Percentiles rank a stretch among this genome's conserved stretches.
phyloP scores from a whole-genome alignment of 1,140 invertebrate species.

The Proctacanthus coquilletti region DNA sequence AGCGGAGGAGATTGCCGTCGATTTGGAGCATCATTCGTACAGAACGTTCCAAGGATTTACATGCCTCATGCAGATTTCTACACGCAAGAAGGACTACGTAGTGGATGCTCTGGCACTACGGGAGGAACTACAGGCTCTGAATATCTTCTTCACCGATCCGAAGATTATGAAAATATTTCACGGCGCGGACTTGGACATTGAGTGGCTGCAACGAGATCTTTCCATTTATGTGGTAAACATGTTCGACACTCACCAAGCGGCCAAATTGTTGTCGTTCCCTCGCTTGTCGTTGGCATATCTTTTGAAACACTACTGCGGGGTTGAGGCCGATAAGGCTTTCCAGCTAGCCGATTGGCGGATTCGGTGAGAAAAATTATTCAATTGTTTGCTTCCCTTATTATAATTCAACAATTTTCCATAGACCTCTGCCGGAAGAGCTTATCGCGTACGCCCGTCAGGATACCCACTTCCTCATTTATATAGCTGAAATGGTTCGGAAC shows the following conservation, averaged over 20 bases:
- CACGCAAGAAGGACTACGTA: conserved; percentile 70
- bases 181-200: conserved; percentile 75
- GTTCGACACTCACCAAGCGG: conserved; percentile 90
- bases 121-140: conserved; percentile 67
- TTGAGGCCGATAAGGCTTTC: conserved; percentile 73
- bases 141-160: conserved; percentile 85
- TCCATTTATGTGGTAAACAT: conserved; percentile 91
- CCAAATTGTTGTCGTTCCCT: conserved; percentile 54
- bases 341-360: conserved; percentile 96
- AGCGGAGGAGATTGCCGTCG: conserved; percentile 60
- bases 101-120: conserved; percentile 76
- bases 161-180: conserved; percentile 91
- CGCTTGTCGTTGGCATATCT: conserved; percentile 65
- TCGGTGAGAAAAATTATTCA: conserved; percentile 30
- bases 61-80: conserved; percentile 92
- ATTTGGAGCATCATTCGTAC: conserved; percentile 82
- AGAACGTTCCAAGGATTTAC: conserved; percentile 72
- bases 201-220: conserved; percentile 92
- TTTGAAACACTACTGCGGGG: conserved; percentile 60
- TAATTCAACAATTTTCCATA: conserved; percentile 24
- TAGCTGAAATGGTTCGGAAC: conserved; percentile 71
- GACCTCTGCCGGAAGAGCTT: conserved; percentile 73
- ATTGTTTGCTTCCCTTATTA: neutral
- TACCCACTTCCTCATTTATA: conserved; percentile 89
- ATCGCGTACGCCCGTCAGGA: conserved; percentile 83